Percentiles rank a stretch among this genome's conserved stretches.
Conservation (phyloP, 2,888 invertebrate species). For the Micropterix aruncella region DNA sequence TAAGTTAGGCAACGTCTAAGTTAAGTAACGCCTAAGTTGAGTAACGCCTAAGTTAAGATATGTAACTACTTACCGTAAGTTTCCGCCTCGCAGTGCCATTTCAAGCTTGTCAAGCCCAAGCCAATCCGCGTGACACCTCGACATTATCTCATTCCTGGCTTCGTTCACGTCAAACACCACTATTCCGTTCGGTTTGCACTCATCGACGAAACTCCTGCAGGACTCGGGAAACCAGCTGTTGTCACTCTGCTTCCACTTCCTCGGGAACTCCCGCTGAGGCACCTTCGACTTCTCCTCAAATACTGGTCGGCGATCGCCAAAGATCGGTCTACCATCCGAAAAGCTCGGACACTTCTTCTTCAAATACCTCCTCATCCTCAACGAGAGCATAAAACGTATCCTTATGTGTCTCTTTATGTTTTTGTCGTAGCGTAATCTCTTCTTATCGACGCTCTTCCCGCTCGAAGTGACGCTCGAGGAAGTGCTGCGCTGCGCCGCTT, state of each 20-base stretch:
- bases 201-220: slow-evolving; percentile 29
- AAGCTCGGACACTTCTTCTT: slow-evolving; percentile 17
- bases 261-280: slow-evolving; percentile 25
- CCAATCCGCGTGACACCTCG: slow-evolving; percentile 32
- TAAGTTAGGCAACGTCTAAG: too few relatives aligned
- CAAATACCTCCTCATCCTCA: slow-evolving; percentile 43
- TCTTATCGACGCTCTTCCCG: slow-evolving; percentile 18
- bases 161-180: slow-evolving; percentile 34
- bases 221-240: slow-evolving; percentile 33
- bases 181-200: slow-evolving; percentile 28
- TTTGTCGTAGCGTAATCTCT: slow-evolving; percentile 34
- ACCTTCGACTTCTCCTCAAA: slow-evolving; percentile 16
- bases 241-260: slow-evolving; percentile 21
- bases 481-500: slow-evolving; percentile 27
- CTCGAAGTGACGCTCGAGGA: slow-evolving; percentile 18
- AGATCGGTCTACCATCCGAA: slow-evolving; percentile 2
- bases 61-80: slow-evolving; percentile 30
- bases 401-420: slow-evolving; percentile 49
- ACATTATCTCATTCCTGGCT: slow-evolving; percentile 32
- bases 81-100: slow-evolving; percentile 35
- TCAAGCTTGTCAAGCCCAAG: slow-evolving; percentile 35
- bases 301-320: slow-evolving; percentile 3
- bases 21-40: too few relatives aligned
- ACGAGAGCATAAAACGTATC: slow-evolving; percentile 50
- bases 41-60: too few relatives aligned